Evolutionary conservation across 2,113 vertebrate species (phyloP).

Genomic region (Acanthisitta chloris): DNA sequence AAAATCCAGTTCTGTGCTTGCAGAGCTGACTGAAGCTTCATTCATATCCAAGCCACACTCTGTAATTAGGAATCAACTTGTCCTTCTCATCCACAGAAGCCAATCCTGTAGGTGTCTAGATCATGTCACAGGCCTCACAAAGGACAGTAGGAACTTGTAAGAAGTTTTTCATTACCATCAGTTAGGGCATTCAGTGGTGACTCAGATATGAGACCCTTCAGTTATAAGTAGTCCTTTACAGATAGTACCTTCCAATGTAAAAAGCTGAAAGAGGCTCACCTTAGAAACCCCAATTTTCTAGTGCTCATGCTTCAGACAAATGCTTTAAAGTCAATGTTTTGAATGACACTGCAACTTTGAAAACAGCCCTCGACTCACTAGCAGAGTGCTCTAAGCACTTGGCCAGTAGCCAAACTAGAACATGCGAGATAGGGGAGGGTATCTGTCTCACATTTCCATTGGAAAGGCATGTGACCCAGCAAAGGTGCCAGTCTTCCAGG

Average conservation of each 20-base stretch:
- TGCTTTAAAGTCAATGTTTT: background rate
- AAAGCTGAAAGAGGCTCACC: background rate
- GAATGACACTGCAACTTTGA: background rate
- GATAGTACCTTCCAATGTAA: background rate
- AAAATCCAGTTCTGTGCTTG: background rate
- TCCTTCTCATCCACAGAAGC: background rate
- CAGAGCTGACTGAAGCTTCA: background rate
- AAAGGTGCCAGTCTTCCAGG: background rate
- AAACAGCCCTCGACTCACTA: background rate
- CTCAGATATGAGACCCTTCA: background rate
- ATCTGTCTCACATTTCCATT: background rate
- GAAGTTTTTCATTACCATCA: background rate
- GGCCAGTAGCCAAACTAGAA: background rate
- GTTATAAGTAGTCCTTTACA: background rate
- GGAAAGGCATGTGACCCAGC: background rate
- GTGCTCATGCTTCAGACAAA: background rate
- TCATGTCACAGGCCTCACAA: rapidly evolving
- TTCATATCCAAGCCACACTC: background rate
- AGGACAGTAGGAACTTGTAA: background rate
- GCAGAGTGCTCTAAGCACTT: background rate
- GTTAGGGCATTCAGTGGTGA: background rate
- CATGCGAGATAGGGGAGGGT: rapidly evolving
- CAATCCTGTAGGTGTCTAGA: background rate
- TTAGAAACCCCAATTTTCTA: background rate
- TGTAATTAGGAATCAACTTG: background rate